Evolutionary conservation across 2,888 invertebrate species (phyloP), one percentile per base, ranked within the genome.

Genomic region (Andrena flavipes): DNA sequence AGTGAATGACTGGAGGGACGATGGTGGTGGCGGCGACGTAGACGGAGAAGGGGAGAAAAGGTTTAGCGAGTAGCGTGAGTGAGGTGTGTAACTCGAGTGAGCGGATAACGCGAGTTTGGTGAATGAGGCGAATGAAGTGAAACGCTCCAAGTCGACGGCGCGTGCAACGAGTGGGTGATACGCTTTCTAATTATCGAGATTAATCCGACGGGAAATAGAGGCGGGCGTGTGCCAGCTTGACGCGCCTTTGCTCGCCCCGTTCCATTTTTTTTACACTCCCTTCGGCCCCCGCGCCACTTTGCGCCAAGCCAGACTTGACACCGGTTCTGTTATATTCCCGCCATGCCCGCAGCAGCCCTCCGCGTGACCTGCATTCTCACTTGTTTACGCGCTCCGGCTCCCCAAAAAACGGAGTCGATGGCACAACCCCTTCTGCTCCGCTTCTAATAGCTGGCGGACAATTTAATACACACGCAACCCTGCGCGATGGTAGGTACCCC

Each of bases 141-240:
- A 91, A 91, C 87, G 87, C 89, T 86, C 85, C 75, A 84, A 90
- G 89, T 89, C 87, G 89, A 88, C 90, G 88, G 88, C 89, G 90
- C 88, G 88, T 90, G 88, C 85, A 91, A 91, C 88, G 90, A 90
- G 89, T 89, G 88, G 87, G 89, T 90, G 90, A 92, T 92, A 91
- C 90, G 90, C 90, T 91, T 91, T 91, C 92, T 92, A 92, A 92
- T 92, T 91, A 92, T 91, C 87, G 87, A 85, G 88, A 89, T 89
- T 88, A 90, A 89, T 88, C 87, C 87, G 76, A 84, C 84, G 80
- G 86, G 82, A 85, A 86, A 85, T 83, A 80, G 82, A 87, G 81
- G 77, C 84, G 65, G 84, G 73, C 83, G 79, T 82, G 77, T 82
- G 80, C 81, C 83, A 78, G 78, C 74, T 78, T 85, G 72, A 82